Evolutionary conservation across 2,113 vertebrate species (phyloP), one percentile per base, ranked within the genome.

Genomic region (Pseudorasbora parva): DNA sequence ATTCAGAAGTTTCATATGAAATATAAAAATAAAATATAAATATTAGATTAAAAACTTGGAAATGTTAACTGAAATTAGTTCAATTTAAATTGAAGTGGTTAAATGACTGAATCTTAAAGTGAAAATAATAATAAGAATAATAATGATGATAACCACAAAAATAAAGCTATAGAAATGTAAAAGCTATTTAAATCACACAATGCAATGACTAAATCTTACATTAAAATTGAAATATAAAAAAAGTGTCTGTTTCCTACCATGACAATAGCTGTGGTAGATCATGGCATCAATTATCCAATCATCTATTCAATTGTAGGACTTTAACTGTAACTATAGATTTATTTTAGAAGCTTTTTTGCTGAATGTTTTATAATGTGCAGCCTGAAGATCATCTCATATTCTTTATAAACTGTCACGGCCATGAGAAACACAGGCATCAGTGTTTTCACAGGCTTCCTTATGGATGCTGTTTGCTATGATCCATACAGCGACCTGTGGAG

Each of bases 391-490:
- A 9, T 54, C 49, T 76, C 51, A 37, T 4, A 76, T 37, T 51
- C 27, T 57, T 76, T 30, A 76, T n/a, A 33, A 76, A 75, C 25
- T 11, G 14, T 51, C 72, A 47, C 11, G 47, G 23, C 12, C 43
- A 73, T 5, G 72, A 75, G 72, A 54, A 33, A n/a, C n/a, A 56
- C 27, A 21, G 45, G 5, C 23, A 51, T 15, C 45, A 49, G 73
- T 43, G 41, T 25, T 75, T 76, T 37, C n/a, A n/a, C 49, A 76
- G 73, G 56, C 73, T 75, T 75, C 49, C 49, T 75, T 30, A 41
- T 57, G 51, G 51, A 6, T 41, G 54, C 27, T 37, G 51, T 77
- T 57, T 41, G 72, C 23, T 75, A 75, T 21, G 27, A 11, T 54
- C 17, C 2, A 5, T 33, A 54, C 72, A 75, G 15, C 6, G 45